phyloP scores from a whole-genome alignment of 2,113 vertebrate species.

The Trematomus loennbergii region DNA sequence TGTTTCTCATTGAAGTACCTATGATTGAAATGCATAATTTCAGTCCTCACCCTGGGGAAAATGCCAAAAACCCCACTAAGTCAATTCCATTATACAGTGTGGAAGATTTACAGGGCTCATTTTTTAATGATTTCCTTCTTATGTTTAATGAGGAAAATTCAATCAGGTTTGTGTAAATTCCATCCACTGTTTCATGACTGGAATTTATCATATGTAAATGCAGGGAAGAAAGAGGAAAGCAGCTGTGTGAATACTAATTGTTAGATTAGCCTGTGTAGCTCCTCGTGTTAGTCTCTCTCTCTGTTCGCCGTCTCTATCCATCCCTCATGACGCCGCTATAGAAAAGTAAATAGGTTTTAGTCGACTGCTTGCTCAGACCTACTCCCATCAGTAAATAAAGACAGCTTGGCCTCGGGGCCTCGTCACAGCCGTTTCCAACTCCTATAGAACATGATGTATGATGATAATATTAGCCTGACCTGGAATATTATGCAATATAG shows the following conservation, averaged over 20 bases:
- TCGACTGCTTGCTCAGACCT: constrained; percentile 45
- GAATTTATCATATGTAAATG: constrained; percentile 45
- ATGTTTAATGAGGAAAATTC: constrained; percentile 63
- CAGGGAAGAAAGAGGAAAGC: constrained; percentile 11
- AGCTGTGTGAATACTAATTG: constrained; percentile 63
- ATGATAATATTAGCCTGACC: constrained; percentile 43
- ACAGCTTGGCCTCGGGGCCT: constrained; percentile 42
- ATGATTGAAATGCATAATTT: constrained; percentile 4
- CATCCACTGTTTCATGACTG: constrained; percentile 62
- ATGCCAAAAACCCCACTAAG: background rate
- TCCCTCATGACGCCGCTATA: constrained; percentile 27
- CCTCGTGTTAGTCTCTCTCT: constrained; percentile 6
- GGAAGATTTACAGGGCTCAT: constrained; percentile 34
- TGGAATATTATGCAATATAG: constrained; percentile 44
- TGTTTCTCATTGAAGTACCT: background rate
- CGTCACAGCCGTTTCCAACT: constrained; percentile 49
- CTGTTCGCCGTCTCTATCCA: background rate
- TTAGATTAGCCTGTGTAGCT: constrained; percentile 48
- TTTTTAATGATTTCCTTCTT: constrained; percentile 59
- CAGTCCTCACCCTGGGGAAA: background rate
- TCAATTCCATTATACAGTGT: constrained; percentile 13
- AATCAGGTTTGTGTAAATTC: constrained; percentile 71
- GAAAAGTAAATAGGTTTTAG: constrained; percentile 60
- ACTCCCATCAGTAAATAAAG: constrained; percentile 65
- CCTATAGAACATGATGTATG: constrained; percentile 53